These are phyloP conservation scores for Pissodes strobi DNA, from an alignment of 1,140 invertebrate genomes.

Conservation along the genomic window DNA sequence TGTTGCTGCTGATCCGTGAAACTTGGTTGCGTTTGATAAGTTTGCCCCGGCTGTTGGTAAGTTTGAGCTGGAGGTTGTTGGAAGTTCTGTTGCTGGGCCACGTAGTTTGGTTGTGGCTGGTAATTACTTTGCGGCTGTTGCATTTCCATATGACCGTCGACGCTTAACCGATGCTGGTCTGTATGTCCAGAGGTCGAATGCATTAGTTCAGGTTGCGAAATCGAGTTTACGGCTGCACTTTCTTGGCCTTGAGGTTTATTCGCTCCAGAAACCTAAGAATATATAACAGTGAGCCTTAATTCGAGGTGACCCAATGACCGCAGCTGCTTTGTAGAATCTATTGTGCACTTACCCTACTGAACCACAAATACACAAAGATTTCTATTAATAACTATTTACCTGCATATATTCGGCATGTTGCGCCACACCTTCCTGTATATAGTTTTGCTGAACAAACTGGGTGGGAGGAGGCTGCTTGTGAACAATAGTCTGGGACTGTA, in stretches of 20 bases:
- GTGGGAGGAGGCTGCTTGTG: conserved; percentile 44
- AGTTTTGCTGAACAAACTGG: conserved; percentile 48
- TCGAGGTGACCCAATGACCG: too few species aligned
- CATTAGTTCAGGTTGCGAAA: conserved; percentile 51
- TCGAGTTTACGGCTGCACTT: conserved; percentile 39
- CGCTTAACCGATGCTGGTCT: conserved; percentile 48
- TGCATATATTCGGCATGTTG: conserved; percentile 49
- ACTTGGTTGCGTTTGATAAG: conserved; percentile 11
- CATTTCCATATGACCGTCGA: conserved; percentile 51
- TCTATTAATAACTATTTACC: conserved; percentile 16
- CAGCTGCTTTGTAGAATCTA: too few species aligned
- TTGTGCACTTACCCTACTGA: too few species aligned
- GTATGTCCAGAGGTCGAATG: conserved; percentile 36
- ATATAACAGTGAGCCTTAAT: too few species aligned
- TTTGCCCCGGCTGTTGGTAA: conserved; percentile 23
- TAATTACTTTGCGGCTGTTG: conserved; percentile 36
- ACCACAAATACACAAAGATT: neutral
- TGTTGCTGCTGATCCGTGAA: conserved; percentile 20
- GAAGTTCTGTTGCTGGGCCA: conserved; percentile 23
- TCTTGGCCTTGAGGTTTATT: conserved; percentile 12
- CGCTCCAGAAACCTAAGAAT: conserved; percentile 15
- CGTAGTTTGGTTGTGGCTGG: conserved; percentile 46
- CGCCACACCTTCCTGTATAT: conserved; percentile 38
- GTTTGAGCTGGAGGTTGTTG: conserved; percentile 10
- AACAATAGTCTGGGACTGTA: conserved; percentile 48